Percentiles rank a stretch among this genome's conserved stretches.
These are phyloP conservation scores for Bradypus variegatus DNA, from an alignment of 2,797 vertebrate species.

Conservation along the genomic window DNA sequence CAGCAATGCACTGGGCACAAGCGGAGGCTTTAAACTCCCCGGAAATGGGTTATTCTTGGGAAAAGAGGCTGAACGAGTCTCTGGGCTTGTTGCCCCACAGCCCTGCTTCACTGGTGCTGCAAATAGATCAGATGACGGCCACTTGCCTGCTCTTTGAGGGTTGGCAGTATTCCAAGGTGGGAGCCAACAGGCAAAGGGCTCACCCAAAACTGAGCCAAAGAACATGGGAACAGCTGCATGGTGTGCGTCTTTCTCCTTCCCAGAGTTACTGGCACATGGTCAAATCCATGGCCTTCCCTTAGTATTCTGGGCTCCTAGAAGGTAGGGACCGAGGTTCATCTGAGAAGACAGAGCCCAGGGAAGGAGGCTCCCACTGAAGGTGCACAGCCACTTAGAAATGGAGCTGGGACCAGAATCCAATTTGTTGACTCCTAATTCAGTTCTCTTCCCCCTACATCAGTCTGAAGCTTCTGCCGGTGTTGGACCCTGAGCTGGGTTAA, in stretches of 20 bases:
- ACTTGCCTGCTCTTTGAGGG: not conserved
- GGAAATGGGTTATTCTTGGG: not conserved
- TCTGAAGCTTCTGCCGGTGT: not conserved
- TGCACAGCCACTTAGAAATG: not conserved
- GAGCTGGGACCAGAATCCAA: not conserved
- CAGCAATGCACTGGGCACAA: no score
- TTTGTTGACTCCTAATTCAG: not conserved
- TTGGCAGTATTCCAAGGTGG: not conserved
- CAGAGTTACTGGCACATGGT: not conserved
- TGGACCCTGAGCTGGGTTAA: not conserved
- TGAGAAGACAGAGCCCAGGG: not conserved
- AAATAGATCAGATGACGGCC: no score
- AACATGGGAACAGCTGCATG: not conserved
- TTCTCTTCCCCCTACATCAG: not conserved
- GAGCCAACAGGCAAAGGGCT: not conserved
- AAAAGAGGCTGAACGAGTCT: not conserved
- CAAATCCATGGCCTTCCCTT: not conserved
- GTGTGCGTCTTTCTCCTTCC: fast-evolving
- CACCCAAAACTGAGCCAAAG: not conserved
- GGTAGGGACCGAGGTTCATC: not conserved
- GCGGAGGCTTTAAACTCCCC: not conserved
- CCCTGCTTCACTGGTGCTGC: not conserved
- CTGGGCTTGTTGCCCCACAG: not conserved
- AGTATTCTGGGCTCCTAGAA: fast-evolving
- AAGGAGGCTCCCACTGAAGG: not conserved